A percentile compares a stretch with the other conserved stretches of the same genome.
phyloP scores from a whole-genome alignment of 2,888 invertebrate species.

The Ctena decussata region DNA sequence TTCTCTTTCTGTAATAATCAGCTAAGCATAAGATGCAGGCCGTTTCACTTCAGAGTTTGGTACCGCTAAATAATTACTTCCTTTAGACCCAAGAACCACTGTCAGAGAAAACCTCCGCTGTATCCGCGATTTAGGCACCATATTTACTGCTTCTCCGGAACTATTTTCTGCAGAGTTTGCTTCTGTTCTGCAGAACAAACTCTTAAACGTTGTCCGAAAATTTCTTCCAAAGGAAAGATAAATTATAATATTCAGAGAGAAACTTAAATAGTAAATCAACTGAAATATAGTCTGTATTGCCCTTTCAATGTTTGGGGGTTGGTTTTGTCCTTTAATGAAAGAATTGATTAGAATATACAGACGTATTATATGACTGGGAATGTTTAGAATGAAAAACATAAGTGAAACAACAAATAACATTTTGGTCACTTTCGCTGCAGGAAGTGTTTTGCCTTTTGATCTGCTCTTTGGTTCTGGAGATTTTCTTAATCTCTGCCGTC shows the following conservation, averaged over 20 bases:
- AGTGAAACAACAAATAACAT: constrained; percentile 77
- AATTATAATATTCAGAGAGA: constrained; percentile 73
- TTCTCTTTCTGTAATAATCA: too few species aligned
- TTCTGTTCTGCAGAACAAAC: constrained; percentile 28
- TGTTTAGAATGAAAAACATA: constrained; percentile 73
- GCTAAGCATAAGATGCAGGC: neutral
- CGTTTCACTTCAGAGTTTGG: neutral
- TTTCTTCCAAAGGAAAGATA: constrained; percentile 72
- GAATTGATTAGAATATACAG: constrained; percentile 54
- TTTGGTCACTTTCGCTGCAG: constrained; percentile 70
- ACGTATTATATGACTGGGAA: constrained; percentile 77
- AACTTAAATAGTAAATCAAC: constrained; percentile 75
- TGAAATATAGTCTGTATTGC: constrained; percentile 64
- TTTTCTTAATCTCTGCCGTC: neutral
- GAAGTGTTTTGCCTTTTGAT: neutral
- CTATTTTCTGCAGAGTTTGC: too few species aligned
- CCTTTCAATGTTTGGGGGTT: constrained; percentile 32
- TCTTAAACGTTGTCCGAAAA: constrained; percentile 69
- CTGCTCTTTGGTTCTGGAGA: neutral
- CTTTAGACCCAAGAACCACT: neutral
- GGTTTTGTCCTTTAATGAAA: constrained; percentile 31
- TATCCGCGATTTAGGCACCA: neutral
- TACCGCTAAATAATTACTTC: neutral
- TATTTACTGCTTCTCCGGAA: neutral
- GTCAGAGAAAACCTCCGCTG: neutral